These are phyloP conservation scores for Aethes cnicana DNA, from an alignment of 2,888 invertebrate species.

Conservation along the genomic window DNA sequence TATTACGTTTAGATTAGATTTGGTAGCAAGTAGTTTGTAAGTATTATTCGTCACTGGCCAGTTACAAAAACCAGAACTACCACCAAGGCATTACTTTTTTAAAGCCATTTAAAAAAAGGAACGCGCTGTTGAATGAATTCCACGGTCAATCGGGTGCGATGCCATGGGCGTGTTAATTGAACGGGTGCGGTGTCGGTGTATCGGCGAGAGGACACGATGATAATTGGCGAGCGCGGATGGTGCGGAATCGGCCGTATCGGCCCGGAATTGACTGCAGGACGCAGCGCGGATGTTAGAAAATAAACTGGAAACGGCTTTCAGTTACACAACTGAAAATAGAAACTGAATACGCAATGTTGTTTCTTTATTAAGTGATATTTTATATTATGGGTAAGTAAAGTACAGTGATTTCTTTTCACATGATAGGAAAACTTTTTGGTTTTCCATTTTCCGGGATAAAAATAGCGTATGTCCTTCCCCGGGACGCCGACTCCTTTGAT, in stretches of 20 bases:
- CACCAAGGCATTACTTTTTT: not conserved
- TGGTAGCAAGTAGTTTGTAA: too few relatives aligned
- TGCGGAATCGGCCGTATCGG: conserved; percentile 64
- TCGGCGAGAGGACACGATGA: conserved; percentile 69
- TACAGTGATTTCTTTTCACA: too few relatives aligned
- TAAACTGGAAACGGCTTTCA: conserved; percentile 5
- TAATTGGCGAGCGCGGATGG: conserved; percentile 65
- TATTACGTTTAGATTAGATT: too few relatives aligned
- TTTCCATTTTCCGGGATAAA: too few relatives aligned
- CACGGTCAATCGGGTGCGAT: conserved; percentile 67
- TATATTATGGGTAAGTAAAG: too few relatives aligned
- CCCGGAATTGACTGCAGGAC: conserved; percentile 64
- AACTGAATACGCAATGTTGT: too few relatives aligned
- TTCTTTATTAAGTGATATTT: too few relatives aligned
- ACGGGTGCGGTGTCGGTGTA: conserved; percentile 37
- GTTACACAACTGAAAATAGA: too few relatives aligned
- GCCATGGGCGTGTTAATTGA: conserved; percentile 77
- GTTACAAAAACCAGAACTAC: not conserved
- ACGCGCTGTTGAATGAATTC: conserved; percentile 61
- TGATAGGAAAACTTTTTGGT: too few relatives aligned
- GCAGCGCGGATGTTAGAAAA: conserved; percentile 33
- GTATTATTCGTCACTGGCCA: not conserved
- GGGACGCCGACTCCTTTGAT: too few relatives aligned
- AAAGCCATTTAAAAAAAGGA: conserved; percentile 5
- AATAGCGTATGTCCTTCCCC: too few relatives aligned